A percentile compares a stretch with the other conserved stretches of the same genome.
Conservation (phyloP, 2,113 vertebrate genomes). For the Gulo gulo region DNA sequence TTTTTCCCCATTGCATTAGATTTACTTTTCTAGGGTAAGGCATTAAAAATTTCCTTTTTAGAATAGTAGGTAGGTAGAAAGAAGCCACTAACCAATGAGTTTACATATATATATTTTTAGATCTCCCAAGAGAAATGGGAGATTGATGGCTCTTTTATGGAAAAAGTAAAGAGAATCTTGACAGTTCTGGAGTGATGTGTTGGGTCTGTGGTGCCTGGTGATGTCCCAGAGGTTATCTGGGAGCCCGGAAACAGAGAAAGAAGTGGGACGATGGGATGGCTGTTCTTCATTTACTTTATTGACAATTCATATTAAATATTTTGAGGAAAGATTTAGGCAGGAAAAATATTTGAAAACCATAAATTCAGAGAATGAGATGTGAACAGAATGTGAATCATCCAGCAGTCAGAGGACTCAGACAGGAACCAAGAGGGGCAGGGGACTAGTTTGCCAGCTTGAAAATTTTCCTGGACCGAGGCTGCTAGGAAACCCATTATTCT, state of each 20-base stretch:
- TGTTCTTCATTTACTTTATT: not conserved
- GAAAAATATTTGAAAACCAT: not conserved
- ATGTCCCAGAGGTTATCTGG: too few relatives aligned
- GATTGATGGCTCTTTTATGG: not conserved
- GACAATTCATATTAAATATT: not conserved
- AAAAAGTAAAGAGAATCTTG: not conserved
- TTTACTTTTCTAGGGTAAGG: not conserved
- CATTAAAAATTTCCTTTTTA: not conserved
- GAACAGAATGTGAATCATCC: not conserved
- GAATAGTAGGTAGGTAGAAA: not conserved
- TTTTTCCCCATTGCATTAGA: not conserved
- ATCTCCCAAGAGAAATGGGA: not conserved
- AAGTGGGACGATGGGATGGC: rapidly evolving
- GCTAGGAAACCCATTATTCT: too few relatives aligned
- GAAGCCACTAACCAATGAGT: not conserved
- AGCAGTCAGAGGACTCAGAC: rapidly evolving
- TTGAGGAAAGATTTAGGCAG: not conserved
- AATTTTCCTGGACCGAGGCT: not conserved
- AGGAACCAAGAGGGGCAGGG: not conserved
- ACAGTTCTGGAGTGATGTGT: not conserved
- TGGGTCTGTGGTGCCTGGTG: not conserved
- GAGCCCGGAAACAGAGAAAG: not conserved
- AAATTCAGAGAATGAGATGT: not conserved
- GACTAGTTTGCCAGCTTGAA: not conserved
- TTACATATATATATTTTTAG: not conserved